phyloP scores from a whole-genome alignment of 2,888 invertebrate genomes.

The Tricholauxania praeusta region DNA sequence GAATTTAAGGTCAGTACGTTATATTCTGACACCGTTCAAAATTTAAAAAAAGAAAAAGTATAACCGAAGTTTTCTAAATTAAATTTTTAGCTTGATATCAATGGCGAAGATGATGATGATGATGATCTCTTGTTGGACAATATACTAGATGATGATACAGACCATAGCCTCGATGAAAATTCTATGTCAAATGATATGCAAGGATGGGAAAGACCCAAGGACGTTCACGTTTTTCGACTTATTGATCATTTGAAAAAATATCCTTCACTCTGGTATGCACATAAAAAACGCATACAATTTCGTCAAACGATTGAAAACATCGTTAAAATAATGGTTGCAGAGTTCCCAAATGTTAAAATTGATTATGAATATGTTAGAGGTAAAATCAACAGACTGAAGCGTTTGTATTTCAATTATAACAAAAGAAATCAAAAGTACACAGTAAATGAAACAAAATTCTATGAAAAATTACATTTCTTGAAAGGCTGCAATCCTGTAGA shows the following conservation, averaged over 20 bases:
- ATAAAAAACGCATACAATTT: slow-evolving; percentile 1
- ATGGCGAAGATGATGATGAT: no score
- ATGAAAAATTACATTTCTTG: slow-evolving; percentile 17
- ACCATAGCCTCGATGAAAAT: not conserved
- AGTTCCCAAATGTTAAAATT: slow-evolving; percentile 7
- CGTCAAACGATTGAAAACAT: not conserved
- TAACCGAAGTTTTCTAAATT: no score
- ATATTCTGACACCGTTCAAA: no score
- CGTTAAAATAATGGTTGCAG: not conserved
- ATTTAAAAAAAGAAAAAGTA: no score
- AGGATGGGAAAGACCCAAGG: no score
- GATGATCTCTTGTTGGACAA: no score
- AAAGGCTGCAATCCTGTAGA: not conserved
- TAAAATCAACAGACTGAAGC: slow-evolving; percentile 13
- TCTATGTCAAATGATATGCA: not conserved
- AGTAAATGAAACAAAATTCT: slow-evolving; percentile 9
- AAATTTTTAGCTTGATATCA: no score
- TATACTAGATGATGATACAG: not conserved
- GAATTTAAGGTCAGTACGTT: no score
- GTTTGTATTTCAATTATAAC: slow-evolving; percentile 9
- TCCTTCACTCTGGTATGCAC: slow-evolving; percentile 9
- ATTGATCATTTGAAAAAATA: slow-evolving; percentile 8
- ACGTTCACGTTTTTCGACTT: slow-evolving; percentile 1
- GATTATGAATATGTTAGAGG: slow-evolving; percentile 6
- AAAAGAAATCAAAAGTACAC: not conserved